Base-by-base conservation (phyloP, 2,888 invertebrate genomes). In the Amiota minor region DNA sequence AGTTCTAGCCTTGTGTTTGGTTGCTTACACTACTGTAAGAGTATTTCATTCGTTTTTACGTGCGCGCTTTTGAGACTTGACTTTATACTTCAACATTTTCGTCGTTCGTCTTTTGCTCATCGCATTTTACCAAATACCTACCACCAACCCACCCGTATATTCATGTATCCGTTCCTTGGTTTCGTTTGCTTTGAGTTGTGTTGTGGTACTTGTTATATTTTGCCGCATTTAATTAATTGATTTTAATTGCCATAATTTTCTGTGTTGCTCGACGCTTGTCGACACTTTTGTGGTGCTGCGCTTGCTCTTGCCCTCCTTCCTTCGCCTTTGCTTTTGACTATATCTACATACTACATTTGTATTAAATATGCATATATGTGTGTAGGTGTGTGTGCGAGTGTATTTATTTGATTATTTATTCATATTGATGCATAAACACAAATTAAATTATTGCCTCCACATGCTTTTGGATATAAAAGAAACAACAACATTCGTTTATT, bases 211-310 rank as follows among this genome's bases (percentile, higher is more conserved):
- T 69, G 71, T 74, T 71, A 65, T 65, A 65, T 65, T 65, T 76
- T 78, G 82, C 81, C 82, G 86, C 83, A 85, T 85, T 85, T 86
- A 86, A 85, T 85, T 85, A 85, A 86, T 85, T 86, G 86, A 85
- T 85, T 86, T 85, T 85, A 85, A 85, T 86, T 85, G 86, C 85
- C 85, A 83, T 85, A 85, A 85, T 85, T 85, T 65, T 85, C 85
- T 86, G 84, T 84, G 84, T 84, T 83, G 81, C 83, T 83, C 46
- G 64, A 16, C n/a, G 64, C 64, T 65, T 65, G 64, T 65, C 64
- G 35, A 65, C 64, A 65, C 64, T 65, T 65, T 65, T 65, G 64
- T 35, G 35, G 35, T 35, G 35, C 35, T 35, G 6, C 35, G 53
- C 64, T 64, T 80, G 76, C 78, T 67, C 75, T 81, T 20, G 80